Evolutionary conservation across 2,113 vertebrate genomes (phyloP), one percentile per base, ranked within the genome.

Genomic region (Cebus imitator): DNA sequence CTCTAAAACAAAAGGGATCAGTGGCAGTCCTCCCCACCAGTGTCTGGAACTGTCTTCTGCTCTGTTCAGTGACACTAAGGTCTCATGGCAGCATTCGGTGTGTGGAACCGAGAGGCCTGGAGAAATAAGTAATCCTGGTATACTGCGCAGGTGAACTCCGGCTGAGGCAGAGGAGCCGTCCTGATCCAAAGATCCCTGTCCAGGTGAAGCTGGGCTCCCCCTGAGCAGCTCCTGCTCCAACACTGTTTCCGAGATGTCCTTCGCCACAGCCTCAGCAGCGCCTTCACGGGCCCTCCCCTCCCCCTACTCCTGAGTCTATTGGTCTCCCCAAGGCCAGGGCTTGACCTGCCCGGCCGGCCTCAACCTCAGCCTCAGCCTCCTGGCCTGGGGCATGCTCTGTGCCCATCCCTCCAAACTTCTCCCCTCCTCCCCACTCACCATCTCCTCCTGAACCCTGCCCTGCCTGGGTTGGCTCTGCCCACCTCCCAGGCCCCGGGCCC

Each of bases 221-320:
- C 72, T 50, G 30, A 50, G 76, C 16, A 5, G 30, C 45, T 35
- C 76, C 76, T 10, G 16, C 48, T 50, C 27, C 2, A 17, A 16
- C 6, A 8, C 25, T 6, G 4, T 30, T 45, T 25, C 43, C 0
- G 3, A 76, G 13, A 4, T 1, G 2, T 5, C 25, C 14, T 17
- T 32, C 30, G 9, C 76, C 17, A 30, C 75, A 78, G 45, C 8
- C 45, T 20, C 3, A 9, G 76, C 4, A 32, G 76, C 11, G 12
- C 27, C 76, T 32, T 76, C 1, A 14, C 43, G 18, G 75, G 27
- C 7, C 16, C 45, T 43, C 40, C 43, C 2, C 27, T 50, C 32
- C 11, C 35, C 9, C 11, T 30, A 50, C 45, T 10, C 30, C 40
- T 11, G 8, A 48, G 45, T 35, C 75, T 48, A 18, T 9, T 8